Conservation (phyloP, 2,113 vertebrate species). For the Thymallus thymallus region DNA sequence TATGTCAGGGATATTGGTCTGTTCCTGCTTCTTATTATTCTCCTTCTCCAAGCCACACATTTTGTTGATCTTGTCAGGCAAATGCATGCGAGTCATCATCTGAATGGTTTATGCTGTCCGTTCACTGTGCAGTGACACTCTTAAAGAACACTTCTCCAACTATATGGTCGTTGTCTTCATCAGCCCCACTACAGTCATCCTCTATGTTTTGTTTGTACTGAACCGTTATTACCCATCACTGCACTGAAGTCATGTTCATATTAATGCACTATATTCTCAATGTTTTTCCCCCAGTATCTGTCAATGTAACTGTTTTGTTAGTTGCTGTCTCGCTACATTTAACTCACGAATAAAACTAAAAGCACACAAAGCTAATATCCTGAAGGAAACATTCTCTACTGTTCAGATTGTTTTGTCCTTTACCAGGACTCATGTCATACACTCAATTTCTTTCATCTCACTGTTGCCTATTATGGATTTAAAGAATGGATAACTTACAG, state of each 20-base stretch:
- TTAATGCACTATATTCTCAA: constrained; percentile 42
- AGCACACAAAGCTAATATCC: constrained; percentile 24
- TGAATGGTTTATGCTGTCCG: constrained; percentile 11
- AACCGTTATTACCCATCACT: constrained; percentile 42
- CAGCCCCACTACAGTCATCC: constrained; percentile 1
- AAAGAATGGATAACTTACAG: constrained; percentile 41
- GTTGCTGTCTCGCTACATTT: background rate
- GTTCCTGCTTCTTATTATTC: constrained; percentile 9
- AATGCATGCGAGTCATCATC: constrained; percentile 48
- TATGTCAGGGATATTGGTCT: constrained; percentile 20
- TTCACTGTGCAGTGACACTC: constrained; percentile 12
- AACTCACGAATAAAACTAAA: background rate
- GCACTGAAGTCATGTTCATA: constrained; percentile 48
- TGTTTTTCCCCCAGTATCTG: constrained; percentile 18
- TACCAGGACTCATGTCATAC: constrained; percentile 1
- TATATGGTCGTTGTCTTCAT: background rate
- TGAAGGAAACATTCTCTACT: constrained; percentile 46
- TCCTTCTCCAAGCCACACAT: constrained; percentile 49
- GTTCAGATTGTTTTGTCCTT: background rate
- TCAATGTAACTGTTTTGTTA: background rate
- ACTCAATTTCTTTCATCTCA: constrained; percentile 49
- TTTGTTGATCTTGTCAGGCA: constrained; percentile 45
- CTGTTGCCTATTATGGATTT: constrained; percentile 67
- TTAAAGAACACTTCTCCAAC: constrained; percentile 12
- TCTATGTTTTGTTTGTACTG: constrained; percentile 27